These are phyloP conservation scores for Dichetophora obliterata DNA, from an alignment of 2,888 invertebrate genomes.

Conservation along the genomic window DNA sequence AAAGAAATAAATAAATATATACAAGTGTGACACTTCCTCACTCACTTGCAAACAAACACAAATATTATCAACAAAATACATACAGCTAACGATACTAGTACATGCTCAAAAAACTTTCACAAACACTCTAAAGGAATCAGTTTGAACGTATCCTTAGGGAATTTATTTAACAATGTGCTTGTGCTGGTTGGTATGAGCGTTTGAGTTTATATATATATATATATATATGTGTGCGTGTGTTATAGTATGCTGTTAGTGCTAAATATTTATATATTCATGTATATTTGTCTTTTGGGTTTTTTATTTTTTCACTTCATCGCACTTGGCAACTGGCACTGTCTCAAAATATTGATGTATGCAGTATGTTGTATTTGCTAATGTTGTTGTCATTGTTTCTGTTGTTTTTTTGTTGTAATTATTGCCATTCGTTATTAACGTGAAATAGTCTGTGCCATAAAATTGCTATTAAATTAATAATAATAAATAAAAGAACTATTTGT, in stretches of 20 bases:
- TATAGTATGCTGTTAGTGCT: not conserved
- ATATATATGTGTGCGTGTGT: conserved; percentile 4
- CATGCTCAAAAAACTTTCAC: not conserved
- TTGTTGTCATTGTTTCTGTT: not conserved
- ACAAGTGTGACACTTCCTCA: conserved; percentile 11
- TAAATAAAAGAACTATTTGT: conserved; percentile 26
- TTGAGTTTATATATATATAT: too few relatives aligned
- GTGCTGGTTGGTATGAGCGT: not conserved
- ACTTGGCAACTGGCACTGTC: not conserved
- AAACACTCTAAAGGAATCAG: not conserved
- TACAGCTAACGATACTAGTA: not conserved
- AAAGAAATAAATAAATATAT: conserved; percentile 31
- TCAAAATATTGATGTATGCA: not conserved
- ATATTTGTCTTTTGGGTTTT: not conserved
- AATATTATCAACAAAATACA: not conserved
- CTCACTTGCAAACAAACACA: not conserved
- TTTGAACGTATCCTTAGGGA: not conserved
- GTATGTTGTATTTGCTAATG: not conserved
- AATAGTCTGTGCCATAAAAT: conserved; percentile 23
- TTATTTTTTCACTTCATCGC: not conserved
- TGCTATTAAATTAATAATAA: conserved; percentile 30
- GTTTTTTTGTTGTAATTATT: conserved; percentile 2
- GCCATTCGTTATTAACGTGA: conserved; percentile 5
- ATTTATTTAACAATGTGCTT: not conserved
- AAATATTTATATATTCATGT: not conserved